Evolutionary conservation across 2,113 vertebrate genomes (phyloP), one percentile per base, ranked within the genome.

Genomic region (Hippocampus guttulatus): DNA sequence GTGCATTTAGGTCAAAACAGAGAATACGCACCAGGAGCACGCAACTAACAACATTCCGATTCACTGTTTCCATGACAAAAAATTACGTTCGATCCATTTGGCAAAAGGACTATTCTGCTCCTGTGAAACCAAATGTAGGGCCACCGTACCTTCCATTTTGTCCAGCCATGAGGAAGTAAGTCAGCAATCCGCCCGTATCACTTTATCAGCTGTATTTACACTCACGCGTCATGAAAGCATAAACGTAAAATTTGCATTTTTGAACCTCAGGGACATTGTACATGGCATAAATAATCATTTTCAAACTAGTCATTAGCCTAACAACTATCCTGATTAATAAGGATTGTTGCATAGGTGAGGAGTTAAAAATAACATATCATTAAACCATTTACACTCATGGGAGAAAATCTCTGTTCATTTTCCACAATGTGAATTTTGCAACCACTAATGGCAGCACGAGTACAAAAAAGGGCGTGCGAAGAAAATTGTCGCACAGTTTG

Each of bases 401-500:
- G 10, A 25, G 11, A 57, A 57, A 12, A 58, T 9, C 25, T 58
- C 55, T 14, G 10, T 58, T 40, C 33, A 63, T 63, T 63, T 41
- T 40, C 21, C 9, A 64, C 20, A 45, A 43, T 40, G 16, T 33
- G 21, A 23, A 43, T 64, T 43, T 23, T 23, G 2, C 63, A 41
- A 23, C 21, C 2, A 1, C 20, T 43, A 11, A 40, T 38, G 21
- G 38, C 62, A 15, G 58, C 20, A 1, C 1, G 21, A 64, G 38
- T 21, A 64, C 62, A 64, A 64, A 41, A 64, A 43, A 43, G 61
- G 61, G 9, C 33, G 16, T 11, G 55, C 20, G 20, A 41, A 11
- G 27, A 23, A 64, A 45, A 43, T 45, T 64, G 66, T 54, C 27
- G 4, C 27, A 38, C 47, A 68, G 66, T 68, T 55, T 68, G 66